Evolutionary conservation across 2,113 vertebrate genomes (phyloP).

Genomic region (rabbit (Oryctolagus cuniculus)): DNA sequence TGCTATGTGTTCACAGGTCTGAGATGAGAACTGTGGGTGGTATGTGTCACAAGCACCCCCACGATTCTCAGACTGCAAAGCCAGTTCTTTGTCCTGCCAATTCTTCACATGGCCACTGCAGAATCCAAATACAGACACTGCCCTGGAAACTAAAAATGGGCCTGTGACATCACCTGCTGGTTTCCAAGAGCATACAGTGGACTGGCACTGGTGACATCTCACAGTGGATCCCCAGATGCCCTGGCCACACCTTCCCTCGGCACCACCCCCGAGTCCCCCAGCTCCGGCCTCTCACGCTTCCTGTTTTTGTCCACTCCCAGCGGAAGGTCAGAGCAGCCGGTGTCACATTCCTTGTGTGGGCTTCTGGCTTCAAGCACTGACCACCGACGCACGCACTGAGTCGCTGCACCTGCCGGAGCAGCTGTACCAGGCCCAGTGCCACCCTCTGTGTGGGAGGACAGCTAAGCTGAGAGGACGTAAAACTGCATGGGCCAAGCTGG

Average conservation of each 20-base stretch:
- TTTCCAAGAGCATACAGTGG: neutral
- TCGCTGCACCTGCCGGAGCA: neutral
- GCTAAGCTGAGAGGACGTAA: fast-evolving
- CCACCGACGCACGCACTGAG: fast-evolving
- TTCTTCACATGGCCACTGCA: neutral
- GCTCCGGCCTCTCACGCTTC: neutral
- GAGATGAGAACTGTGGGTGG: neutral
- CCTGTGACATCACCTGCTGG: fast-evolving
- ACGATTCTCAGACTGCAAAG: neutral
- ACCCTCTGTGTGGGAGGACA: neutral
- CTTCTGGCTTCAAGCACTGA: neutral
- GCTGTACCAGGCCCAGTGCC: neutral
- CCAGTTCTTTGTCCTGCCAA: neutral
- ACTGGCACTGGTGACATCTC: neutral
- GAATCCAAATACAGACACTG: conserved; percentile 10
- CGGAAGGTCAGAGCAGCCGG: neutral
- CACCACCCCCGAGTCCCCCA: conserved; percentile 2
- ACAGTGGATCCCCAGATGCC: neutral
- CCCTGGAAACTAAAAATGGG: neutral
- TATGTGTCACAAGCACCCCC: neutral
- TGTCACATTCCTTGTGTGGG: neutral
- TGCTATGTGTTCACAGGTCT: neutral
- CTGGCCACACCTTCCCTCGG: conserved; percentile 54
- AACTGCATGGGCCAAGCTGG: fast-evolving
- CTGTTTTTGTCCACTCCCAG: neutral